Conservation (phyloP, 2,113 vertebrate species). For the Leucopsar rothschildi region DNA sequence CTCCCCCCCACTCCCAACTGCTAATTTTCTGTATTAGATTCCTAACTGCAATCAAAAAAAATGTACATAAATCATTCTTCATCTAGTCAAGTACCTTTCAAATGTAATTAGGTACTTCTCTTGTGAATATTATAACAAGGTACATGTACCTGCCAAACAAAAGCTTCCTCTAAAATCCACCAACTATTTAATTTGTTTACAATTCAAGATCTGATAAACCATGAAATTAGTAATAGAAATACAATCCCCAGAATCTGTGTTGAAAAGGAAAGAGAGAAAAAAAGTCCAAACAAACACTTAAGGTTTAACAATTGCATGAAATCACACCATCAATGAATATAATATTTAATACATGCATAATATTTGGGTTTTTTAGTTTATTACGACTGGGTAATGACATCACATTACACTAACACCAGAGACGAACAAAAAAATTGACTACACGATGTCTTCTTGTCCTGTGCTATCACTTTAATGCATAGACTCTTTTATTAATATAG, state of each 20-base stretch:
- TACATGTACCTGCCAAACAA: neutral
- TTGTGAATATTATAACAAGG: neutral
- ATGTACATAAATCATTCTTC: neutral
- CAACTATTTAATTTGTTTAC: neutral
- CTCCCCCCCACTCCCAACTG: neutral
- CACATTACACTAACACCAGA: neutral
- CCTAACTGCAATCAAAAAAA: neutral
- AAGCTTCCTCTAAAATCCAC: neutral
- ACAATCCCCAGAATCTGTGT: neutral
- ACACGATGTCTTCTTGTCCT: constrained; percentile 21
- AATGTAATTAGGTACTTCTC: neutral
- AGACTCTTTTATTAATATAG: neutral
- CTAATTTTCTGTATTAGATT: neutral
- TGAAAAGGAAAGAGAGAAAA: neutral
- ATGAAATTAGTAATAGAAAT: neutral
- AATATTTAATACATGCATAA: neutral
- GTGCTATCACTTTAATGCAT: neutral
- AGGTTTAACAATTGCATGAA: neutral
- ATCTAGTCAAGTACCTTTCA: neutral
- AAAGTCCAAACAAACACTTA: neutral
- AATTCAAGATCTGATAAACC: constrained; percentile 12
- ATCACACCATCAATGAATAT: neutral
- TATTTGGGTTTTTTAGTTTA: neutral
- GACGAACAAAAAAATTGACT: neutral
- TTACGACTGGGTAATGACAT: neutral